A percentile compares a stretch with the other conserved stretches of the same genome.
Evolutionary conservation across 2,797 vertebrate species (phyloP).

Genomic region (Glyptemys insculpta): DNA sequence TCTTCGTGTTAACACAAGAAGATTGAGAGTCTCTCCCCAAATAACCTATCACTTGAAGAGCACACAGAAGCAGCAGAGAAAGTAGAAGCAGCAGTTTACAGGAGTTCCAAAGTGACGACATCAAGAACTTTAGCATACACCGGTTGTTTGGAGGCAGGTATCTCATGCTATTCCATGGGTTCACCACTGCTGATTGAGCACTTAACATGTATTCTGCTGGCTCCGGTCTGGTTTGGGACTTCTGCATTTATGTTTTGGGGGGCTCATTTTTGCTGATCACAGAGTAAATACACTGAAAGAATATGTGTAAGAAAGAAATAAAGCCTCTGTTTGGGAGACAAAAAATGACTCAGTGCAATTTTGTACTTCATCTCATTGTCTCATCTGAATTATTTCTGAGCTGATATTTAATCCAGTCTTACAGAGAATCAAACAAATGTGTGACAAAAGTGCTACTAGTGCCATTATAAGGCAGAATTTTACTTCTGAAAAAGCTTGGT

Average conservation of each 20-base stretch:
- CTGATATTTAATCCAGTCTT: neutral
- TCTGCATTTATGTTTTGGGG: neutral
- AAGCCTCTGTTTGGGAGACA: rapidly evolving
- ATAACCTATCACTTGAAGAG: neutral
- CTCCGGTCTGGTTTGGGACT: neutral
- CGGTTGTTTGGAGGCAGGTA: neutral
- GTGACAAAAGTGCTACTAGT: neutral
- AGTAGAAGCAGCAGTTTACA: neutral
- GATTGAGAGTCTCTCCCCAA: neutral
- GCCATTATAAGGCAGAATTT: neutral
- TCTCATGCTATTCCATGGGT: rapidly evolving
- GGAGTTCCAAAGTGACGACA: neutral
- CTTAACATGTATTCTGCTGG: rapidly evolving
- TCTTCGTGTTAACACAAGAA: neutral
- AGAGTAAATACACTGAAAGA: neutral
- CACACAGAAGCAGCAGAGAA: neutral
- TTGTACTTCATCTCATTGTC: rapidly evolving
- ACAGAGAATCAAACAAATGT: neutral
- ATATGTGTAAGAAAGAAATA: neutral
- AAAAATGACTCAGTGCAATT: rapidly evolving
- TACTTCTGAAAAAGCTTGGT: neutral
- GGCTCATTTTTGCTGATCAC: neutral
- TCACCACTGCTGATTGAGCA: neutral
- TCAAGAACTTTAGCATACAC: neutral
- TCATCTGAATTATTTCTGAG: neutral